Conservation (phyloP, 2,888 invertebrate genomes). For the Auanema sp. region DNA sequence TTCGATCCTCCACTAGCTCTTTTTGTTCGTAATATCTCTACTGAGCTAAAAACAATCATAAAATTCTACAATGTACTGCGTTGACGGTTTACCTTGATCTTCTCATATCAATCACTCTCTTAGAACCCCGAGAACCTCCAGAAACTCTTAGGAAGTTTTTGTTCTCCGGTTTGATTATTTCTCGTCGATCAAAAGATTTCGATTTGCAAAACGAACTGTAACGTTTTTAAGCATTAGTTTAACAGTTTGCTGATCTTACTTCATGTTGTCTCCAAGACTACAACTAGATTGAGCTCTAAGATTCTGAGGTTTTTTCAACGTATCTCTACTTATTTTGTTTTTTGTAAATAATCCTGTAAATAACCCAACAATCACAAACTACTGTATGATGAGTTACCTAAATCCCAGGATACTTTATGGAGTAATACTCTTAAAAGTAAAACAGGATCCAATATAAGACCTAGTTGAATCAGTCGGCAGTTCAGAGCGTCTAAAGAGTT, state of each 20-base stretch:
- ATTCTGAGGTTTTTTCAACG: constrained; percentile 17
- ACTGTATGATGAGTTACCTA: constrained; percentile 26
- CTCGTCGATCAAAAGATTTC: constrained; percentile 56
- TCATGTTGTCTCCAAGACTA: constrained; percentile 44
- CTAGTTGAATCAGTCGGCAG: constrained; percentile 34
- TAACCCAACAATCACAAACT: not conserved
- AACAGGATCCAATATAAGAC: constrained; percentile 57
- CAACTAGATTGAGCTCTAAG: constrained; percentile 55
- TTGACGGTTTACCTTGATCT: constrained; percentile 45
- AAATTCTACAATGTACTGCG: not conserved
- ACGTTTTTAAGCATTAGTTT: not conserved
- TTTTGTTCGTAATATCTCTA: constrained; percentile 61
- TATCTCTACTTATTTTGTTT: constrained; percentile 37
- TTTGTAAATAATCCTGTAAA: constrained; percentile 41
- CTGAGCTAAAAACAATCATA: constrained; percentile 46
- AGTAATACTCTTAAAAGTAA: constrained; percentile 60
- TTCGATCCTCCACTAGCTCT: constrained; percentile 61
- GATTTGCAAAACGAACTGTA: constrained; percentile 54
- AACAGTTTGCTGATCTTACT: constrained; percentile 22
- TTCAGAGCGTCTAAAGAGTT: no score
- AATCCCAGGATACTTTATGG: constrained; percentile 64
- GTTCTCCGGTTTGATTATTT: constrained; percentile 44
- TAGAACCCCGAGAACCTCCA: constrained; percentile 55
- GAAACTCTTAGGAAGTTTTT: constrained; percentile 59
- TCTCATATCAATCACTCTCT: constrained; percentile 55